phyloP scores from a whole-genome alignment of 1,140 invertebrate genomes.

The Cydia strobilella region DNA sequence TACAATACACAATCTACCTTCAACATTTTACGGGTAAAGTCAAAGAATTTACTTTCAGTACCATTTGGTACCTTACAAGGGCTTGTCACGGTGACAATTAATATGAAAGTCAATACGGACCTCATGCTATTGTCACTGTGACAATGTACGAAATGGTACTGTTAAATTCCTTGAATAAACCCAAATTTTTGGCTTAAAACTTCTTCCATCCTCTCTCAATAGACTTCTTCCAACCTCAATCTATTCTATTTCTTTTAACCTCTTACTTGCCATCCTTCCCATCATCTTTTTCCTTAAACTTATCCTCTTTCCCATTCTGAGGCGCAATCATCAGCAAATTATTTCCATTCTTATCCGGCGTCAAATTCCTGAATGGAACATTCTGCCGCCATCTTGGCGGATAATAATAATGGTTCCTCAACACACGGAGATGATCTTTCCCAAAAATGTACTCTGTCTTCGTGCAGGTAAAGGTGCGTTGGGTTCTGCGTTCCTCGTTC shows the following conservation, averaged over 20 bases:
- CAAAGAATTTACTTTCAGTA: too few species aligned
- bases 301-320: slow-evolving; percentile 47
- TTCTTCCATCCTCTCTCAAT: too few species aligned
- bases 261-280: slow-evolving; percentile 6
- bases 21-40: too few species aligned
- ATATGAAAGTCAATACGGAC: too few species aligned
- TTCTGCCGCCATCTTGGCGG: slow-evolving; percentile 66
- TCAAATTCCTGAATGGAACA: slow-evolving; percentile 66
- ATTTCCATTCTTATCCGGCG: slow-evolving; percentile 83
- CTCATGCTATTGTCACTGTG: too few species aligned
- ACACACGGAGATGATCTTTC: slow-evolving; percentile 65
- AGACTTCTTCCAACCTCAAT: too few species aligned
- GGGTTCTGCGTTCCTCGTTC: slow-evolving; percentile 55
- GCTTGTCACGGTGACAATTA: too few species aligned
- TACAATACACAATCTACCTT: too few species aligned
- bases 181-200: not conserved
- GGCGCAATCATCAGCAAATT: slow-evolving; percentile 85
- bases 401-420: slow-evolving; percentile 66
- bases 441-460: slow-evolving; percentile 58
- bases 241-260: too few species aligned
- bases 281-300: slow-evolving; percentile 36
- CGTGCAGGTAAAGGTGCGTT: slow-evolving; percentile 41
- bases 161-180: too few species aligned
- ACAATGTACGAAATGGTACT: too few species aligned
- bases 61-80: too few species aligned